Evolutionary conservation across 2,797 vertebrate genomes (phyloP).

Genomic region (Salarias fasciatus): DNA sequence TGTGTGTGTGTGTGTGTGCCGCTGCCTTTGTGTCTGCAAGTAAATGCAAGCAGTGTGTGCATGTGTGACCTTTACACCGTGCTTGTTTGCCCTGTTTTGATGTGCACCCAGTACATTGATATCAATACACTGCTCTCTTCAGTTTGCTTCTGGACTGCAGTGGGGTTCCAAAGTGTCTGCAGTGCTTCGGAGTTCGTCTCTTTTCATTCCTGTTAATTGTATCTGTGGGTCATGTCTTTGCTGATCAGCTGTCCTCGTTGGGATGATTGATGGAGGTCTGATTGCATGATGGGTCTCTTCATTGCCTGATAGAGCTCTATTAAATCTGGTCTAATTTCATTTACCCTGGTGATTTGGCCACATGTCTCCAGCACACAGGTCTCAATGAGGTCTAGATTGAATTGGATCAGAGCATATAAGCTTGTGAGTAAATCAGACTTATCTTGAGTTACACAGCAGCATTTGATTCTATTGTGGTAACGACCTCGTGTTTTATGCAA

Average conservation of each 20-base stretch:
- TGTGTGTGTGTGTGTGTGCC: neutral
- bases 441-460: slow-evolving; percentile 28
- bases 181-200: neutral
- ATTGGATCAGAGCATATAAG: slow-evolving; percentile 63
- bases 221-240: slow-evolving; percentile 55
- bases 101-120: slow-evolving; percentile 24
- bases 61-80: slow-evolving; percentile 44
- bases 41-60: slow-evolving; percentile 2
- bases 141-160: slow-evolving; percentile 3
- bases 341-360: slow-evolving; percentile 69
- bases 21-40: slow-evolving; percentile 10
- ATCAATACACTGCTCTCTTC: slow-evolving; percentile 13
- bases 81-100: slow-evolving; percentile 26
- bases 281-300: slow-evolving; percentile 72
- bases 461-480: slow-evolving; percentile 40
- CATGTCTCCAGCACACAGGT: slow-evolving; percentile 67
- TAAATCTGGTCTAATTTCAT: slow-evolving; percentile 81
- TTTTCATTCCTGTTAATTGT: slow-evolving; percentile 49
- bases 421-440: slow-evolving; percentile 54
- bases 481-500: slow-evolving; percentile 2
- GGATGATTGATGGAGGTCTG: slow-evolving; percentile 60
- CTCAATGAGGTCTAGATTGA: slow-evolving; percentile 69
- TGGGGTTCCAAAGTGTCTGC: neutral
- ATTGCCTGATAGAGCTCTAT: slow-evolving; percentile 75
- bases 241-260: slow-evolving; percentile 67